phyloP scores from a whole-genome alignment of 2,113 vertebrate species.

The Pelobates fuscus region DNA sequence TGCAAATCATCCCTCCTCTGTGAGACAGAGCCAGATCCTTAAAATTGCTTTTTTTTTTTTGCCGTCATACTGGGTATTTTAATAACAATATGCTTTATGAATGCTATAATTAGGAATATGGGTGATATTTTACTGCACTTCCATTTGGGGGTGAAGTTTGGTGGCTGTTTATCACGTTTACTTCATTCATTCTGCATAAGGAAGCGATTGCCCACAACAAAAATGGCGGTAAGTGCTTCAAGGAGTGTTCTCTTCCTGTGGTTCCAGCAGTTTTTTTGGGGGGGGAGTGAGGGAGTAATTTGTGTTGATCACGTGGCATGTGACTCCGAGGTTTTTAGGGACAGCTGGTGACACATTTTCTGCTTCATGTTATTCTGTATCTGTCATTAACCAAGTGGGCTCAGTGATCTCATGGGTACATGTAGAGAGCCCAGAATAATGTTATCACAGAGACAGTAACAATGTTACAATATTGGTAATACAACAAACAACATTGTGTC shows the following conservation, averaged over 20 bases:
- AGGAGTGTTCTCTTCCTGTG: no score
- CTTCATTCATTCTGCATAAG: background rate
- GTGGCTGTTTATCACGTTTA: background rate
- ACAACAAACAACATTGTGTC: background rate
- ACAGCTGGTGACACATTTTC: background rate
- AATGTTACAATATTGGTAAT: background rate
- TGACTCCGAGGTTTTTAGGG: background rate
- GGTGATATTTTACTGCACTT: no score
- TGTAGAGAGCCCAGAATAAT: no score
- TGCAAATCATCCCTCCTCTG: no score
- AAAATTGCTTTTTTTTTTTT: no score
- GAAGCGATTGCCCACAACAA: background rate
- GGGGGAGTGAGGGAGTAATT: background rate
- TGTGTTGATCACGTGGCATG: background rate
- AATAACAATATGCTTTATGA: no score
- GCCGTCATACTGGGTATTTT: no score
- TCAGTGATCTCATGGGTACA: conserved; percentile 32
- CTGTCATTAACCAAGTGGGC: background rate
- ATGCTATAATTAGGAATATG: no score
- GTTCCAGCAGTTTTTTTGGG: background rate
- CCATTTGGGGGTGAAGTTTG: no score
- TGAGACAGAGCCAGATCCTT: no score
- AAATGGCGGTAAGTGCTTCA: background rate
- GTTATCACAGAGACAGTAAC: no score
- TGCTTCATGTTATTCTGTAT: background rate